A percentile compares a stretch with the other conserved stretches of the same genome.
Conservation (phyloP, 2,797 vertebrate genomes). For the Nannoperca australis region DNA sequence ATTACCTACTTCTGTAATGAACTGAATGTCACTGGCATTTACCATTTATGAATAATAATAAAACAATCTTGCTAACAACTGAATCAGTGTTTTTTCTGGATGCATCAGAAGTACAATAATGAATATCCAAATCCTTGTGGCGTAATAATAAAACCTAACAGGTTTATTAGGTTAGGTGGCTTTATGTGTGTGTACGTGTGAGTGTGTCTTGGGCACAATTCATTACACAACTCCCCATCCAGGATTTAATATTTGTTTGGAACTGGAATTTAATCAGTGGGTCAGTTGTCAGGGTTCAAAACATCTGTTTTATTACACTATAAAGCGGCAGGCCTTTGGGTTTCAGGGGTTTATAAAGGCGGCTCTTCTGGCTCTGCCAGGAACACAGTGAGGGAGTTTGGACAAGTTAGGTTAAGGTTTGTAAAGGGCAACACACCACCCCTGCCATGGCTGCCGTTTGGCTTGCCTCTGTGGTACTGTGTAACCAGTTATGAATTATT, state of each 20-base stretch:
- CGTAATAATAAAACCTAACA: slow-evolving; percentile 25
- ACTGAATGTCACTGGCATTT: slow-evolving; percentile 25
- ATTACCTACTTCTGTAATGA: slow-evolving; percentile 25
- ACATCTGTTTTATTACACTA: slow-evolving; percentile 50
- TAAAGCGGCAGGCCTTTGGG: slow-evolving; percentile 41
- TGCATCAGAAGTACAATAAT: slow-evolving; percentile 16
- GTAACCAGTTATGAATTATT: slow-evolving; percentile 75
- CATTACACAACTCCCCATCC: slow-evolving; percentile 6
- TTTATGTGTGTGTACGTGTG: neutral
- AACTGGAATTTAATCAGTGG: slow-evolving; percentile 41
- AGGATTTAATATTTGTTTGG: slow-evolving; percentile 38
- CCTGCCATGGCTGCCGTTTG: slow-evolving; percentile 58
- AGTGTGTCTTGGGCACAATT: slow-evolving; percentile 15
- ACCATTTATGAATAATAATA: neutral
- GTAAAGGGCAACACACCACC: slow-evolving; percentile 61
- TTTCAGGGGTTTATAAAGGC: slow-evolving; percentile 34
- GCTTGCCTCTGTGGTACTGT: slow-evolving; percentile 50
- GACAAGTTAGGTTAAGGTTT: slow-evolving; percentile 59
- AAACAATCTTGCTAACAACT: neutral
- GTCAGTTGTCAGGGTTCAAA: slow-evolving; percentile 38
- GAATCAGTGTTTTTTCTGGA: slow-evolving; percentile 12
- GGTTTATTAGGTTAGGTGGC: slow-evolving; percentile 31
- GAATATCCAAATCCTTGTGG: slow-evolving; percentile 4
- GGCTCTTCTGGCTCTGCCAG: slow-evolving; percentile 48
- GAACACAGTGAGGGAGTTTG: slow-evolving; percentile 36